These are phyloP conservation scores for Brachionus rubens DNA, from an alignment of 1,140 invertebrate species.

Conservation along the genomic window DNA sequence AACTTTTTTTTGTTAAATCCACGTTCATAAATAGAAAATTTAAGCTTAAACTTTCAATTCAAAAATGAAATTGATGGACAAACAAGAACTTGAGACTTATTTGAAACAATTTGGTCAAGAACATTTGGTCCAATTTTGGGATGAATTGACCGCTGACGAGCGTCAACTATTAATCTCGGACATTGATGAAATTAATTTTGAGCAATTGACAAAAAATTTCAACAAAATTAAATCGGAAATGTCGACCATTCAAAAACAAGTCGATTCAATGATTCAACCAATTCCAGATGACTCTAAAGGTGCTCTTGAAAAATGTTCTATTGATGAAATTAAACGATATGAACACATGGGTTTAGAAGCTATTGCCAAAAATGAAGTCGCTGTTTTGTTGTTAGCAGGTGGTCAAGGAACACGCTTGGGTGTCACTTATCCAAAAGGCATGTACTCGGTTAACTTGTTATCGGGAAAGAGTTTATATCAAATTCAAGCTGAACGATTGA, in stretches of 20 bases:
- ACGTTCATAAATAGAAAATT: not conserved
- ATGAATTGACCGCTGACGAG: slow-evolving; percentile 24
- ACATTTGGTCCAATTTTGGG: slow-evolving; percentile 33
- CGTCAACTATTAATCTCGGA: not conserved
- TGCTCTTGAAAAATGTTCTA: not conserved
- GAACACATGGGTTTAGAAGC: slow-evolving; percentile 65
- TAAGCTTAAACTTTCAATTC: slow-evolving; percentile 20
- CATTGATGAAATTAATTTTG: slow-evolving; percentile 16
- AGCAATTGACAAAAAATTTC: not conserved
- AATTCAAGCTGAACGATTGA: slow-evolving; percentile 87
- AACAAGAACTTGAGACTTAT: not conserved
- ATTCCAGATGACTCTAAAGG: slow-evolving; percentile 3
- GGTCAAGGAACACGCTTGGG: slow-evolving; percentile 87
- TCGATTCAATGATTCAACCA: slow-evolving; percentile 4
- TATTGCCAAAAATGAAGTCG: slow-evolving; percentile 75
- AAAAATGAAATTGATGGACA: not conserved
- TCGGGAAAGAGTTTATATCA: slow-evolving; percentile 87
- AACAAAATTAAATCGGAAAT: not conserved
- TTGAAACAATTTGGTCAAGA: slow-evolving; percentile 34
- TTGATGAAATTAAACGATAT: not conserved
- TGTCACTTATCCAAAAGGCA: slow-evolving; percentile 90
- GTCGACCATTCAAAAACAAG: not conserved
- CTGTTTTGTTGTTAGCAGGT: slow-evolving; percentile 75
- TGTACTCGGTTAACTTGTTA: slow-evolving; percentile 86
- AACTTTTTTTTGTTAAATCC: too few species aligned